Evolutionary conservation across 2,888 invertebrate species (phyloP).

Genomic region (Eupsilia transversa): DNA sequence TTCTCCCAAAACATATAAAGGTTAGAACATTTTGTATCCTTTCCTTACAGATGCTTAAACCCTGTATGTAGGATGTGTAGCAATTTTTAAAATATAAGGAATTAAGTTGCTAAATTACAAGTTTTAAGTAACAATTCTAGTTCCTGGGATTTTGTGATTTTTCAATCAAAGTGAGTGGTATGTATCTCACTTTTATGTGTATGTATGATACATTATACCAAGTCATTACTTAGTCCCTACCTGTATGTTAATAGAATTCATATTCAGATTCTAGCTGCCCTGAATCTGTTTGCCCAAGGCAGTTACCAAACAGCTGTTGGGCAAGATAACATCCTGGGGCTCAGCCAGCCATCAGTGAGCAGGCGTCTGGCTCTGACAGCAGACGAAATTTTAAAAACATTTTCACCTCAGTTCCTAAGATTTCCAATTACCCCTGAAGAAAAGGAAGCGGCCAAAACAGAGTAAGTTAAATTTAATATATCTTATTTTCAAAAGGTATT

Average conservation of each 20-base stretch:
- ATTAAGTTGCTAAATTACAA: too few species aligned
- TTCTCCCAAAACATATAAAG: too few species aligned
- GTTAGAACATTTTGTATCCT: too few species aligned
- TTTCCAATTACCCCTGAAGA: not conserved
- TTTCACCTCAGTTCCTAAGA: not conserved
- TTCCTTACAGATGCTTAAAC: too few species aligned
- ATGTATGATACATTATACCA: too few species aligned
- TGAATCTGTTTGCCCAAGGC: slow-evolving; percentile 2
- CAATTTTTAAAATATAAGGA: too few species aligned
- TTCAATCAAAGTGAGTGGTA: too few species aligned
- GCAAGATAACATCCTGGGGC: not conserved
- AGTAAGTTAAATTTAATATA: not conserved
- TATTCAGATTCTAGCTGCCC: not conserved
- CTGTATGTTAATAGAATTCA: not conserved
- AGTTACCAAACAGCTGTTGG: slow-evolving; percentile 14
- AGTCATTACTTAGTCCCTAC: not conserved
- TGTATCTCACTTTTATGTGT: too few species aligned
- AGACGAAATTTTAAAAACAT: not conserved
- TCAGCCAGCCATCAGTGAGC: slow-evolving; percentile 8
- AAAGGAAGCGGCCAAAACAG: not conserved
- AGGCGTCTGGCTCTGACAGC: not conserved
- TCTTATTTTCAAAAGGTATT: not conserved
- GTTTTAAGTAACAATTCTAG: too few species aligned
- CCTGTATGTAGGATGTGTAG: too few species aligned
- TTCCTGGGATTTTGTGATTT: too few species aligned